phyloP scores from a whole-genome alignment of 23 tunicate species.

The Aplidium turbinatum region DNA sequence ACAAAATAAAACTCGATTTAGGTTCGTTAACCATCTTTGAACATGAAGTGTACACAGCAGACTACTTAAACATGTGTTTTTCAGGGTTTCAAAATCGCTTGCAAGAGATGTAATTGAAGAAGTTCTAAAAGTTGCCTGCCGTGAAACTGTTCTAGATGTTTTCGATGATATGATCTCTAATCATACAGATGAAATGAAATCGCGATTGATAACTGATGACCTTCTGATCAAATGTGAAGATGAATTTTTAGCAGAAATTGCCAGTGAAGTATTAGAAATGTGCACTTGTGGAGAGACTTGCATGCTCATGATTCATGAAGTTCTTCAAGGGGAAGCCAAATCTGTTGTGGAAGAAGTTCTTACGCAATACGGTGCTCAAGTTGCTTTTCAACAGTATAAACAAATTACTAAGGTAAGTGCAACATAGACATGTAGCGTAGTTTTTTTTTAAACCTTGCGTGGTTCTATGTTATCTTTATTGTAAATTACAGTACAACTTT shows the following conservation, averaged over 20 bases:
- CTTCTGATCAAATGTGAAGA: slow-evolving; percentile 1
- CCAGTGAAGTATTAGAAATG: slow-evolving; percentile 11
- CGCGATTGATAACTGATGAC: background rate
- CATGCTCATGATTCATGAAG: slow-evolving; percentile 26
- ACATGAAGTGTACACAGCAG: too few species aligned
- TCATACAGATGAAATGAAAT: background rate
- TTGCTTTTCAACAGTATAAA: slow-evolving; percentile 32
- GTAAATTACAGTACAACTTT: too few species aligned
- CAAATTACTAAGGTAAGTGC: slow-evolving; percentile 30
- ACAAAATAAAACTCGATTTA: too few species aligned
- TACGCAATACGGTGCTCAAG: slow-evolving; percentile 31
- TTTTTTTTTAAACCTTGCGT: too few species aligned
- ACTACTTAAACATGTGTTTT: too few species aligned
- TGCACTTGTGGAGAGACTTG: slow-evolving; percentile 24
- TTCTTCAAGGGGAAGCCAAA: slow-evolving; percentile 11
- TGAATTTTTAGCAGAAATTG: slow-evolving; percentile 23
- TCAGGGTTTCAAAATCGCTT: slow-evolving; percentile 9
- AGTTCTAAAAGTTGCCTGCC: slow-evolving; percentile 10
- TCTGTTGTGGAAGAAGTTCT: slow-evolving; percentile 3
- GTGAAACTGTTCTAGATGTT: slow-evolving; percentile 5
- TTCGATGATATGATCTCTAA: slow-evolving; percentile 22
- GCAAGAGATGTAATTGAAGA: slow-evolving; percentile 13
- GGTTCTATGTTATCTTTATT: too few species aligned
- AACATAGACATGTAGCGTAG: too few species aligned
- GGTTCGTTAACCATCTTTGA: too few species aligned